These are phyloP conservation scores for Dolichotis patagonum DNA, from an alignment of 2,113 vertebrate species.

Conservation along the genomic window DNA sequence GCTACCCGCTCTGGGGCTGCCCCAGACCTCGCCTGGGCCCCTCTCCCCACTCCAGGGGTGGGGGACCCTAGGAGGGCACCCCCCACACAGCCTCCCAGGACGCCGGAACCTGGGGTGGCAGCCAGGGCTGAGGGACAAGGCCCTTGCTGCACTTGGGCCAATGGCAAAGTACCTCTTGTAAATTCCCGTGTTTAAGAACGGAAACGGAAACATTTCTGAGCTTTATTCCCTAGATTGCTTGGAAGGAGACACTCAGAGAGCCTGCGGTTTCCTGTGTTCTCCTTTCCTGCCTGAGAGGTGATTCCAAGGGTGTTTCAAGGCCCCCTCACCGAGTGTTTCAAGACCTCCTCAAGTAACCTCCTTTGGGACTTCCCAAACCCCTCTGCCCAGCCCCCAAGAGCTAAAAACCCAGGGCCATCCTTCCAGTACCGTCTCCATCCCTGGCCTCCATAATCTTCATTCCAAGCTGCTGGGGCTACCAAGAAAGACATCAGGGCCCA, in stretches of 20 bases:
- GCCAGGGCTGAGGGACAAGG: background rate
- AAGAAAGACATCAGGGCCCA: background rate
- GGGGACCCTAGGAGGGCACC: background rate
- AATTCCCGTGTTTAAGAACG: background rate
- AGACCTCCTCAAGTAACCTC: background rate
- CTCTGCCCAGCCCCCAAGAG: background rate
- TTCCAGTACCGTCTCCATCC: background rate
- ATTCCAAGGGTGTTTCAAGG: background rate
- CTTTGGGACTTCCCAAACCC: background rate
- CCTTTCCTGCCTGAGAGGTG: background rate
- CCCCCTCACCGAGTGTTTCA: background rate
- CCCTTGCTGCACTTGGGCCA: fast-evolving
- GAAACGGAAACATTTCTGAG: background rate
- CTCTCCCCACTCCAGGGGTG: background rate
- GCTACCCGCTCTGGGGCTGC: too few species aligned
- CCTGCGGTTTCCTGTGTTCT: background rate
- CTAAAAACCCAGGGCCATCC: fast-evolving
- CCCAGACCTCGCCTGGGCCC: background rate
- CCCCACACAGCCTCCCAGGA: background rate
- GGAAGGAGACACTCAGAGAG: background rate
- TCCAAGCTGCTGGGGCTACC: background rate
- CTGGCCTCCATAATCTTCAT: background rate
- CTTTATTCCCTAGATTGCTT: background rate
- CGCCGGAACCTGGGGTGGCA: fast-evolving
- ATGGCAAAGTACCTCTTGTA: background rate